Conservation (phyloP, 2,888 invertebrate genomes). For the Nemoura dubitans region DNA sequence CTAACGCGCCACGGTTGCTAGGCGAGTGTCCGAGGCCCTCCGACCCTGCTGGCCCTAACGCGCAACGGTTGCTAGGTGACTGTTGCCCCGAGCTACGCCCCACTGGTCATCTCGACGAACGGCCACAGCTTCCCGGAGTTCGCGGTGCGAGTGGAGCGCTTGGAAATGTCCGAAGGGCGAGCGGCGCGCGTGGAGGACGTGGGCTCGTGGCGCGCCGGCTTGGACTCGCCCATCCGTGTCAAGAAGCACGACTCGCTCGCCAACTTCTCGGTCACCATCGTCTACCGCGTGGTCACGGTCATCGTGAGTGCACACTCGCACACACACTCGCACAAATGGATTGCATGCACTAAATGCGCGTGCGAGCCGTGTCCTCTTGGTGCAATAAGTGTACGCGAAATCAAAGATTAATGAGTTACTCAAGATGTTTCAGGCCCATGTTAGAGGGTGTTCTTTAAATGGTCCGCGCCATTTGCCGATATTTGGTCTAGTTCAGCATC, state of each 20-base stretch:
- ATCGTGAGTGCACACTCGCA: conserved; percentile 68
- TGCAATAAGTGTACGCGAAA: too few species aligned
- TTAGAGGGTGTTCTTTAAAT: too few species aligned
- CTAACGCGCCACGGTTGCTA: too few species aligned
- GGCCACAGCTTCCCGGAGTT: conserved; percentile 77
- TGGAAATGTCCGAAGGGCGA: conserved; percentile 77
- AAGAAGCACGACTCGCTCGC: conserved; percentile 73
- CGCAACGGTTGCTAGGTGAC: conserved; percentile 54
- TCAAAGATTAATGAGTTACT: too few species aligned
- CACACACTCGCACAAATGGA: too few species aligned
- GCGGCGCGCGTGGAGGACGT: conserved; percentile 75
- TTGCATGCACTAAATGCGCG: too few species aligned
- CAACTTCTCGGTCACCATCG: conserved; percentile 81
- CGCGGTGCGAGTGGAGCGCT: conserved; percentile 74
- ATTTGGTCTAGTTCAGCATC: too few species aligned
- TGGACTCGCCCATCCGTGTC: conserved; percentile 72
- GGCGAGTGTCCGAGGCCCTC: too few species aligned
- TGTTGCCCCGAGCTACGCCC: conserved; percentile 76
- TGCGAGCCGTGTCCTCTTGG: too few species aligned
- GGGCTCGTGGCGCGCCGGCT: conserved; percentile 82
- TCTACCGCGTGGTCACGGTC: conserved; percentile 87
- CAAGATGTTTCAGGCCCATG: too few species aligned
- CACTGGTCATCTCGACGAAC: conserved; percentile 70
- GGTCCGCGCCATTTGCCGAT: too few species aligned
- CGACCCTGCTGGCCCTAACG: too few species aligned